These are phyloP conservation scores for Bombus sylvicola DNA, from an alignment of 1,140 invertebrate genomes.

Conservation along the genomic window DNA sequence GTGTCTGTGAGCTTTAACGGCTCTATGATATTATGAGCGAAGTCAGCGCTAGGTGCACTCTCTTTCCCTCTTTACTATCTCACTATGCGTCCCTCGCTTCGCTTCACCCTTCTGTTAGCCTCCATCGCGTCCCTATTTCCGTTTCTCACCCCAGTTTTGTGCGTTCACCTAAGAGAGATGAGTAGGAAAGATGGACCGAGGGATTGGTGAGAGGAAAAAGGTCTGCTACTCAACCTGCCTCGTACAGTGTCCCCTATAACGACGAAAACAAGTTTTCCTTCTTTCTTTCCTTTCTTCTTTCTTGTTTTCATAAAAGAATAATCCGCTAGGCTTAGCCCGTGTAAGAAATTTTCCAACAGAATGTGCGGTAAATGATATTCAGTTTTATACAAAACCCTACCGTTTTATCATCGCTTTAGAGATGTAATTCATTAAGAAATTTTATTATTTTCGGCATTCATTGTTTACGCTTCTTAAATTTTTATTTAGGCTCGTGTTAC, in stretches of 20 bases:
- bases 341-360: neutral
- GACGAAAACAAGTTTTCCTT: neutral
- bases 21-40: constrained; percentile 60
- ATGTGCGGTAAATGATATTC: neutral
- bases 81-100: neutral
- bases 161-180: constrained; percentile 34
- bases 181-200: neutral
- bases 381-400: neutral
- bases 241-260: neutral
- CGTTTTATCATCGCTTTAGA: neutral
- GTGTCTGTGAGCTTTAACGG: constrained; percentile 56
- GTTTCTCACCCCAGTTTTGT: constrained; percentile 45
- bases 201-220: neutral
- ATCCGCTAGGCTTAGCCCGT: neutral
- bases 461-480: neutral
- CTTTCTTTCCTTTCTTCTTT: neutral
- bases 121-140: constrained; percentile 12
- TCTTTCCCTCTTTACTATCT: constrained; percentile 32
- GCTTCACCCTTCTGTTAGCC: constrained; percentile 11
- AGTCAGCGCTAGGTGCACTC: constrained; percentile 43
- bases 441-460: neutral
- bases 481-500: neutral
- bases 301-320: neutral
- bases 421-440: neutral
- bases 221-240: constrained; percentile 18